Evolutionary conservation across 2,797 vertebrate species (phyloP).

Genomic region (Pempheris klunzingeri): DNA sequence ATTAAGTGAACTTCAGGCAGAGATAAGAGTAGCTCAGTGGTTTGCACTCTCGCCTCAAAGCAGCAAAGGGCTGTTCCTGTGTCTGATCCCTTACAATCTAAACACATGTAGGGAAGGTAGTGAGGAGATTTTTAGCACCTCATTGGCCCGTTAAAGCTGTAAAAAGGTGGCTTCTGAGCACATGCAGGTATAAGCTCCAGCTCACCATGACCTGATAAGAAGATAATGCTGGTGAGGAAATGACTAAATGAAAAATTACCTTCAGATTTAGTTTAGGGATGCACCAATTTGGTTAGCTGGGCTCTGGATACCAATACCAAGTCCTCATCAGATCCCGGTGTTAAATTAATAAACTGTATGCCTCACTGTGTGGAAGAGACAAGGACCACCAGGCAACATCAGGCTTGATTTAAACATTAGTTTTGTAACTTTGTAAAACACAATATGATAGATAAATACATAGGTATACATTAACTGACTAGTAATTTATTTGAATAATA

Average conservation of each 20-base stretch:
- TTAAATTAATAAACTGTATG: too few species aligned
- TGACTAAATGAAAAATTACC: neutral
- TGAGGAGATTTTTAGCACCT: constrained; percentile 5
- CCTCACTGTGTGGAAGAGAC: too few species aligned
- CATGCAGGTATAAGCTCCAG: neutral
- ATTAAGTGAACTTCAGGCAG: constrained; percentile 3
- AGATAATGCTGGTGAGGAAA: neutral
- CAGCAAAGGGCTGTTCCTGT: neutral
- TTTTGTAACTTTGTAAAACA: too few species aligned
- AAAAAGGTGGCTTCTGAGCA: neutral
- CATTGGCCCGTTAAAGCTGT: too few species aligned
- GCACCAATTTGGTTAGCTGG: too few species aligned
- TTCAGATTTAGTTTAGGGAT: neutral
- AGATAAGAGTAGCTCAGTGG: constrained; percentile 1
- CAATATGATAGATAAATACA: too few species aligned
- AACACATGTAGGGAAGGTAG: constrained; percentile 7
- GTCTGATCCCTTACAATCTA: constrained; percentile 20
- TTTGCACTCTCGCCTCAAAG: constrained; percentile 3
- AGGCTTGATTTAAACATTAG: too few species aligned
- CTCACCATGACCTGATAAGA: neutral
- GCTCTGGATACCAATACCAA: too few species aligned
- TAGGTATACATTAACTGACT: too few species aligned
- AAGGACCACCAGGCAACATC: too few species aligned
- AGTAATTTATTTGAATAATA: too few species aligned
- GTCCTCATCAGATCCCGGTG: too few species aligned